These are phyloP conservation scores for Tetramorium bicarinatum DNA, from an alignment of 2,888 invertebrate genomes.

Conservation along the genomic window DNA sequence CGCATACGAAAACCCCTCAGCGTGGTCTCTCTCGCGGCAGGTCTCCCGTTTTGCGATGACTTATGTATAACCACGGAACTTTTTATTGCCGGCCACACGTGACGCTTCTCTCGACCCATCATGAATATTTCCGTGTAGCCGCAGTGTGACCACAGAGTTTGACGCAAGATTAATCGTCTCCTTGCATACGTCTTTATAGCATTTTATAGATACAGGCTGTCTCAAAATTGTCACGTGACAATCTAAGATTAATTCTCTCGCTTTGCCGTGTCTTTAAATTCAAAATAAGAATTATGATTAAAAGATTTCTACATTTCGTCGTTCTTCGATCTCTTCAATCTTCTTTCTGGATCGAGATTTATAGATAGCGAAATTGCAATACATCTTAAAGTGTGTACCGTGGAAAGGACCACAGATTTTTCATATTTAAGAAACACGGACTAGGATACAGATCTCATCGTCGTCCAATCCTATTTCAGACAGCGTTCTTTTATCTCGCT, in stretches of 20 bases:
- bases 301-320: background rate
- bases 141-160: constrained; percentile 8
- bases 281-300: background rate
- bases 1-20: constrained; percentile 35
- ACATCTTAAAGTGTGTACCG: no score
- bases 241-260: background rate
- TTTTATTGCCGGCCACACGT: constrained; percentile 48
- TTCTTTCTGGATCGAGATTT: background rate
- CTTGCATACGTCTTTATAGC: background rate
- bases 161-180: constrained; percentile 36
- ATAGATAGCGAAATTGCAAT: background rate
- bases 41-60: constrained; percentile 44
- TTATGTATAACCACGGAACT: constrained; percentile 53
- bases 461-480: constrained; percentile 37
- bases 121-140: constrained; percentile 45
- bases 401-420: background rate
- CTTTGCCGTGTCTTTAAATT: background rate
- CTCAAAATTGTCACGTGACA: background rate
- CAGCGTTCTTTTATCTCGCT: constrained; percentile 33
- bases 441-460: constrained; percentile 8
- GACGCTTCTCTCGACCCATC: constrained; percentile 44
- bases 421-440: background rate
- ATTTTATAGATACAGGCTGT: background rate
- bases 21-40: constrained; percentile 11
- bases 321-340: background rate